Evolutionary conservation across 2,888 invertebrate species (phyloP).

Genomic region (Sarcophaga carnaria): DNA sequence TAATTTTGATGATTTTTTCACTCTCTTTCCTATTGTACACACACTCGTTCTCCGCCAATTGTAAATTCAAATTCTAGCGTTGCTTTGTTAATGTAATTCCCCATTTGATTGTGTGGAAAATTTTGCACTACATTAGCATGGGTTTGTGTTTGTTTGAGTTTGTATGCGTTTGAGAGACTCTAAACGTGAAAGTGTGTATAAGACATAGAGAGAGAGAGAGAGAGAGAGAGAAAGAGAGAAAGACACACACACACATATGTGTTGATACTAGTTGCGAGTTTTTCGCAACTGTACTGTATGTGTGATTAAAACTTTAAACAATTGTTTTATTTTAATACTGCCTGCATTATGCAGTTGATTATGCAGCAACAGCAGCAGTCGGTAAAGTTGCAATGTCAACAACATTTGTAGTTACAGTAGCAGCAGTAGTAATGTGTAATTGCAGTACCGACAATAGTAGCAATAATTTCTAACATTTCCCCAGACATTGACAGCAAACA

Average conservation of each 20-base stretch:
- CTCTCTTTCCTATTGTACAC: not conserved
- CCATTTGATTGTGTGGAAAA: constrained; percentile 35
- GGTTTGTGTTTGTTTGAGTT: not conserved
- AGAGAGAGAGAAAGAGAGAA: no score
- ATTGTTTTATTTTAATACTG: constrained; percentile 53
- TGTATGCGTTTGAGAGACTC: not conserved
- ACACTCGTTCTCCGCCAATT: not conserved
- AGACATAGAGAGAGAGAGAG: no score
- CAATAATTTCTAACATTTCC: constrained; percentile 54
- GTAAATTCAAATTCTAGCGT: not conserved
- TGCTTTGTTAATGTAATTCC: constrained; percentile 8
- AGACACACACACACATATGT: no score
- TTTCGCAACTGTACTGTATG: not conserved
- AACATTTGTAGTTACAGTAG: not conserved
- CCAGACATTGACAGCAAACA: constrained; percentile 38
- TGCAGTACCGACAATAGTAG: not conserved
- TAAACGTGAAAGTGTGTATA: not conserved
- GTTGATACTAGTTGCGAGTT: not conserved
- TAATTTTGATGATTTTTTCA: constrained; percentile 45
- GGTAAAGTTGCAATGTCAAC: constrained; percentile 55
- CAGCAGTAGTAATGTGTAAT: not conserved
- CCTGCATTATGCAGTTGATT: constrained; percentile 26
- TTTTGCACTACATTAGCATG: constrained; percentile 50
- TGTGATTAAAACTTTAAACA: constrained; percentile 54
- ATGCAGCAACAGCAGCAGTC: not conserved